Percentiles rank a stretch among this genome's conserved stretches.
Conservation (phyloP, 2,888 invertebrate genomes). For the Polietes domitor region DNA sequence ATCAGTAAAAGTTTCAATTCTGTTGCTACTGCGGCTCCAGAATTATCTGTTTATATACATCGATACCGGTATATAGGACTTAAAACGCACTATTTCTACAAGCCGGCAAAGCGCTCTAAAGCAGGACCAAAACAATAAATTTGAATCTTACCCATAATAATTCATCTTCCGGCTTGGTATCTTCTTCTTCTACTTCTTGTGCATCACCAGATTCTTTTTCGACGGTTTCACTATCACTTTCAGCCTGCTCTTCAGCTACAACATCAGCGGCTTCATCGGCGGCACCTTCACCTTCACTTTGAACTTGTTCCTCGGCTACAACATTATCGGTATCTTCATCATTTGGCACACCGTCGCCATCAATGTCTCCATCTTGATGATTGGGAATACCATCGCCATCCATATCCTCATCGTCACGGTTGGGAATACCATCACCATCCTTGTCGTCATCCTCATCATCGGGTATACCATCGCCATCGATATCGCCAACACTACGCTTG, state of each 20-base stretch:
- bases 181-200: conserved; percentile 78
- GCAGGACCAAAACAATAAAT: conserved; percentile 18
- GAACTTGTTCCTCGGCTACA: conserved; percentile 72
- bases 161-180: conserved; percentile 85
- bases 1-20: too few relatives aligned
- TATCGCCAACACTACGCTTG: conserved; percentile 77
- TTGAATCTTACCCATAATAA: conserved; percentile 82
- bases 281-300: conserved; percentile 69
- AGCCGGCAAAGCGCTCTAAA: conserved; percentile 30
- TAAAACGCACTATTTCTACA: conserved; percentile 21
- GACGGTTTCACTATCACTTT: too few relatives aligned
- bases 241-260: too few relatives aligned
- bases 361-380: conserved; percentile 80
- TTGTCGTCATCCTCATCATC: conserved; percentile 73
- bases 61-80: neutral
- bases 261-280: conserved; percentile 46
- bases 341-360: conserved; percentile 71
- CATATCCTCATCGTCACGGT: conserved; percentile 72
- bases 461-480: conserved; percentile 74
- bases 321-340: conserved; percentile 70
- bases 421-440: conserved; percentile 72
- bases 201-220: too few relatives aligned
- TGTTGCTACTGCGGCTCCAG: neutral
- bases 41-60: neutral
- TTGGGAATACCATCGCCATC: conserved; percentile 81